Conservation (phyloP, 2,113 vertebrate genomes). For the Nansenia antarctica region DNA sequence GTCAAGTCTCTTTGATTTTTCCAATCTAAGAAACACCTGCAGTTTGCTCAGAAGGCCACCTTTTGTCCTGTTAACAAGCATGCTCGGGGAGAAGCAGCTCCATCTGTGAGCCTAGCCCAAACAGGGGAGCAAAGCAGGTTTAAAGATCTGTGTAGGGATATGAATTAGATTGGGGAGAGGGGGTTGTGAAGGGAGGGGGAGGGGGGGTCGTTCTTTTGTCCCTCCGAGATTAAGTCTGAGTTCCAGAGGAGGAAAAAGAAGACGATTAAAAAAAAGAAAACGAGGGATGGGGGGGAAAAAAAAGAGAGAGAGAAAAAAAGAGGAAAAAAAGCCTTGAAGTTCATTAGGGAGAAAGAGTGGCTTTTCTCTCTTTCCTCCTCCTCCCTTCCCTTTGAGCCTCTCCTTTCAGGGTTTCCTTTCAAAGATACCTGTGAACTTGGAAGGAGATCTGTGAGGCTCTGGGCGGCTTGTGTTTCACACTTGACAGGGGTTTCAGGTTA, state of each 20-base stretch:
- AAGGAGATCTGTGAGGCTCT: slow-evolving; percentile 35
- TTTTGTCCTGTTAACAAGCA: slow-evolving; percentile 18
- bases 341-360: slow-evolving; percentile 30
- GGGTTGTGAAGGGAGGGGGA: neutral
- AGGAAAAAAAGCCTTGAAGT: slow-evolving; percentile 25
- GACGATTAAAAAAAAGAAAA: neutral
- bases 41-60: slow-evolving; percentile 11
- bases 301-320: too few species aligned
- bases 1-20: too few species aligned
- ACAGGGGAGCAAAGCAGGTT: slow-evolving; percentile 21
- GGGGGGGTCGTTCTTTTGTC: slow-evolving; percentile 21
- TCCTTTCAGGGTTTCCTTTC: slow-evolving; percentile 26
- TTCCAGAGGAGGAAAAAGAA: slow-evolving; percentile 27
- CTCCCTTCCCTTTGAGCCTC: slow-evolving; percentile 5
- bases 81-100: slow-evolving; percentile 16
- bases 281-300: neutral
- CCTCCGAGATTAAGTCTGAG: slow-evolving; percentile 20
- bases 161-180: slow-evolving; percentile 3
- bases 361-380: slow-evolving; percentile 1
- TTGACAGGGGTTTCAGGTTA: slow-evolving; percentile 38
- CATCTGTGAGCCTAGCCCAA: slow-evolving; percentile 14
- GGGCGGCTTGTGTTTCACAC: slow-evolving; percentile 16
- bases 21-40: slow-evolving; percentile 17
- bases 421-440: slow-evolving; percentile 40
- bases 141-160: slow-evolving; percentile 31